Evolutionary conservation across 2,797 vertebrate genomes (phyloP), one percentile per base, ranked within the genome.

Genomic region (Salarias fasciatus): DNA sequence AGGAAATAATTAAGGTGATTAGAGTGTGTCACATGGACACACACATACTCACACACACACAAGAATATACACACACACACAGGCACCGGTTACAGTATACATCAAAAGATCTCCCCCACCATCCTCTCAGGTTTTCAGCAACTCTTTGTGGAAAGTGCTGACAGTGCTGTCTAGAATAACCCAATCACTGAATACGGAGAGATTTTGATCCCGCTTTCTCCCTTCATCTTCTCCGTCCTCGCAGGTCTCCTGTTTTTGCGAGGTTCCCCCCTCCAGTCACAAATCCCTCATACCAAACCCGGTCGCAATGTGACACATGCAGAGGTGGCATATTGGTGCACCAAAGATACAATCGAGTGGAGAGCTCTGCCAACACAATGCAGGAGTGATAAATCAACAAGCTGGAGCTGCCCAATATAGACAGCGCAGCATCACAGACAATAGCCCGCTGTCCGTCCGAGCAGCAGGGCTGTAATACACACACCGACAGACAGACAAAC

Each of bases 1-100:
- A 97, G 92, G 93, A 95, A 97, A 97, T 97, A 96, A 98, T 98
- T 96, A 97, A 96, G 93, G 95, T 97, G 95, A 97, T 98, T 98
- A 97, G 94, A 94, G 95, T 93, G 94, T 86, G 92, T 95, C 93
- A 92, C 93, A 83, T 90, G 90, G 64, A 69, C 53, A 35, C 33
- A 35, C 28, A 29, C 36, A 46, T 56, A 49, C 41, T 14, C 18
- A 50, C 36, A 64, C 49, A 48, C 46, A 51, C 53, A 60, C 62
- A 61, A 51, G 49, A 36, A 52, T 41, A 37, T 69, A 77, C 62
- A 70, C 51, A 58, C 62, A 70, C 51, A 40, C 40, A 40, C 42
- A 56, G 53, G 56, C 52, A 14, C 66, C 29, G 12, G 61, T 83
- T n/a, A 85, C 65, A 77, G 77, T 85, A 92, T 91, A 92, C 93